Evolutionary conservation across 2,797 vertebrate species (phyloP).

Genomic region (Melanotaenia pygmaea): DNA sequence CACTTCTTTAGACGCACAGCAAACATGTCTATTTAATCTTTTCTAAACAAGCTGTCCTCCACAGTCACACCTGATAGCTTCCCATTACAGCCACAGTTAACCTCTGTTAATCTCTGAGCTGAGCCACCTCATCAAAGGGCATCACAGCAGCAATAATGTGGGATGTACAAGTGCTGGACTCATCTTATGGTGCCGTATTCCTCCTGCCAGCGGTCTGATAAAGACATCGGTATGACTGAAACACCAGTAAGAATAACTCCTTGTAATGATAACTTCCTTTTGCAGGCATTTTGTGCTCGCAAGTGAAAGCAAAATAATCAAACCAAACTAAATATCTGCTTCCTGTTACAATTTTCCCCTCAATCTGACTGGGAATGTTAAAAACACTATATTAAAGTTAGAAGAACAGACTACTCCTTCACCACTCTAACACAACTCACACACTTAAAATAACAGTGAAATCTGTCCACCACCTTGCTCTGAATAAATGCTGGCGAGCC

Average conservation of each 20-base stretch:
- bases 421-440: background rate
- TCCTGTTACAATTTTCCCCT: background rate
- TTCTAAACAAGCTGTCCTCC: background rate
- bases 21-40: background rate
- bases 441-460: slow-evolving; percentile 31
- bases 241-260: background rate
- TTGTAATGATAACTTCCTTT: no score
- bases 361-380: background rate
- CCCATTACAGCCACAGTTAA: slow-evolving; percentile 4
- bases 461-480: slow-evolving; percentile 2
- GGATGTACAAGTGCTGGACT: background rate
- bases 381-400: background rate
- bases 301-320: background rate
- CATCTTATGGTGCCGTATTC: slow-evolving; percentile 3
- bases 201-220: background rate
- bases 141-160: slow-evolving; percentile 14
- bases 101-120: background rate
- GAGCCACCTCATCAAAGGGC: background rate
- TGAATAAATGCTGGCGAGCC: slow-evolving; percentile 9
- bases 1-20: background rate
- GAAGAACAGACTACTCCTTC: background rate
- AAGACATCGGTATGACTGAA: background rate
- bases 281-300: background rate
- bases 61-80: slow-evolving; percentile 20
- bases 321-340: background rate